Conservation (phyloP, 1,140 invertebrate genomes). For the Drosophila virilis region DNA sequence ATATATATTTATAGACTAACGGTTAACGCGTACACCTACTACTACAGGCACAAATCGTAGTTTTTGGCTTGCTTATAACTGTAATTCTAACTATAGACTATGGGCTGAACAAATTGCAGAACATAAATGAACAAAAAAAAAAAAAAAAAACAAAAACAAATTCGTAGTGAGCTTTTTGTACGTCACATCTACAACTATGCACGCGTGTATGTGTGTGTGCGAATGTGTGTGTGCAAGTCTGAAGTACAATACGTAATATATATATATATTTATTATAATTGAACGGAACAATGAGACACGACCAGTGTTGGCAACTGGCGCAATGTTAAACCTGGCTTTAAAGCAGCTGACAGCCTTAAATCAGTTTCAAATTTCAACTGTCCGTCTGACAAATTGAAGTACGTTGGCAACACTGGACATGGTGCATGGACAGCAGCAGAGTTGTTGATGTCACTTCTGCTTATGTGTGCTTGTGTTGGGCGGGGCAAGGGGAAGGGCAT, state of each 20-base stretch:
- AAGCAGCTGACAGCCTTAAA: no score
- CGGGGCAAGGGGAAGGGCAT: neutral
- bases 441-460: conserved; percentile 18
- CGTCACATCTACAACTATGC: neutral
- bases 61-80: conserved; percentile 18
- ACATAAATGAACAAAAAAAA: no score
- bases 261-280: no score
- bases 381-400: no score
- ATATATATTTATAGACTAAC: neutral
- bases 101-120: neutral
- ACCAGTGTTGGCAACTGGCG: neutral
- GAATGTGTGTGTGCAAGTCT: conserved; percentile 3
- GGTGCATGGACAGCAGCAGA: no score
- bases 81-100: conserved; percentile 3
- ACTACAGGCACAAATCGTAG: conserved; percentile 11
- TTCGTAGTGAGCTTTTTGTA: conserved; percentile 54
- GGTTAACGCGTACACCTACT: conserved; percentile 9
- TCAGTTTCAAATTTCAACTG: no score
- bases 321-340: no score
- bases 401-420: no score
- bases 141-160: no score
- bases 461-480: conserved; percentile 26
- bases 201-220: conserved; percentile 1
- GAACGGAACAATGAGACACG: neutral
- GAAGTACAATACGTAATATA: conserved; percentile 21